Percentiles rank a stretch among this genome's conserved stretches.
Conservation (phyloP, 2,113 vertebrate genomes). For the Ceyx cyanopectus region DNA sequence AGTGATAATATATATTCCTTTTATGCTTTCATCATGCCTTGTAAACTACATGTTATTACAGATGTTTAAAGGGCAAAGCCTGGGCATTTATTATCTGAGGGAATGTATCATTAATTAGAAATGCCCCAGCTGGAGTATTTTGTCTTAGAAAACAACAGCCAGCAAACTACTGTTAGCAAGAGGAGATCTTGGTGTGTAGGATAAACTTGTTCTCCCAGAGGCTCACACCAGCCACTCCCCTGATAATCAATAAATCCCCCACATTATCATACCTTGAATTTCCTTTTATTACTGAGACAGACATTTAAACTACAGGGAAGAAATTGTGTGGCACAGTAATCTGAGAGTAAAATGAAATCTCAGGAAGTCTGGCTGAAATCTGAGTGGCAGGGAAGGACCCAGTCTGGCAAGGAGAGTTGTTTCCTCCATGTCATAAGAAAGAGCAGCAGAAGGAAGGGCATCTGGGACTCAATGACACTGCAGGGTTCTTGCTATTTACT, state of each 20-base stretch:
- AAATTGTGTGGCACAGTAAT: neutral
- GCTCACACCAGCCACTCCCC: neutral
- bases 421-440: accelerated
- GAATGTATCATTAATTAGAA: constrained; percentile 1
- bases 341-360: neutral
- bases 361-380: constrained; percentile 21
- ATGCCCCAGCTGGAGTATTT: constrained; percentile 10
- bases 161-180: neutral
- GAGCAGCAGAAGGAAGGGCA: neutral
- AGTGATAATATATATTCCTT: neutral
- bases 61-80: constrained; percentile 5
- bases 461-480: neutral
- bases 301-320: neutral
- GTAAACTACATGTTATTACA: constrained; percentile 1
- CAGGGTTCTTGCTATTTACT: neutral
- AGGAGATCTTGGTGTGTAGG: neutral
- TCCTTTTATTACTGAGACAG: neutral
- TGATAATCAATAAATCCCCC: neutral
- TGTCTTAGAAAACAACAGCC: neutral
- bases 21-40: neutral
- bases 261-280: constrained; percentile 24
- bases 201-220: neutral
- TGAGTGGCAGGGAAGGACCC: neutral
- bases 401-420: neutral
- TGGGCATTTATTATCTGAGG: neutral